Evolutionary conservation across 2,113 vertebrate species (phyloP).

Genomic region (Rousettus leschenaultii): DNA sequence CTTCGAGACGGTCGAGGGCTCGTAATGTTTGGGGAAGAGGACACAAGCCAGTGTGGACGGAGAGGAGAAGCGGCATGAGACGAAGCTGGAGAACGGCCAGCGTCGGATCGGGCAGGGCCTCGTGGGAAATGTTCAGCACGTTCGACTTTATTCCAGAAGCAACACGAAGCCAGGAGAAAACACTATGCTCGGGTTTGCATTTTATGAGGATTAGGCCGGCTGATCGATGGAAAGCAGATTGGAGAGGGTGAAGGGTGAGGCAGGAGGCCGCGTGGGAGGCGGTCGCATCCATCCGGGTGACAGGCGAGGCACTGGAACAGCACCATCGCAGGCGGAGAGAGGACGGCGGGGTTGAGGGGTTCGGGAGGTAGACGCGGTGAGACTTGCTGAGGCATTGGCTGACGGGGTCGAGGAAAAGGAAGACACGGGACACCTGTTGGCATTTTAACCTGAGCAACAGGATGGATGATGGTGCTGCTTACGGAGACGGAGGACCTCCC

Average conservation of each 20-base stretch:
- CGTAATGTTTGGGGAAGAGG: not conserved
- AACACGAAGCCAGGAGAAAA: not conserved
- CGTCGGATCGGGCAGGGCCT: not conserved
- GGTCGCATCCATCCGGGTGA: not conserved
- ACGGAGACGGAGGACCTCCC: not conserved
- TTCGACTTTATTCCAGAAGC: not conserved
- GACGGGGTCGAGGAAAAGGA: not conserved
- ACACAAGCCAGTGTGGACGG: not conserved
- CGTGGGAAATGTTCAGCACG: not conserved
- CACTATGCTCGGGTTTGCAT: not conserved
- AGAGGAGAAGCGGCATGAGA: no score
- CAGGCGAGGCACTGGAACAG: fast-evolving
- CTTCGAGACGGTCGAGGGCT: not conserved
- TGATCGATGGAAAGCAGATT: not conserved
- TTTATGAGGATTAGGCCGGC: not conserved
- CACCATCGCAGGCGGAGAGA: fast-evolving
- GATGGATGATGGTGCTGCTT: no score
- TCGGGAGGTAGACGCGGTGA: not conserved
- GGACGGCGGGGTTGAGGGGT: not conserved
- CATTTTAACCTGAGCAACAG: not conserved
- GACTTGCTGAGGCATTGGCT: not conserved
- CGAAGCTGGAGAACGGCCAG: not conserved
- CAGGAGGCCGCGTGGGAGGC: fast-evolving
- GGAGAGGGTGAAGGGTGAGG: not conserved
- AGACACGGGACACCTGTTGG: not conserved